phyloP scores from a whole-genome alignment of 2,797 vertebrate genomes.

The Clarias platycephalus region DNA sequence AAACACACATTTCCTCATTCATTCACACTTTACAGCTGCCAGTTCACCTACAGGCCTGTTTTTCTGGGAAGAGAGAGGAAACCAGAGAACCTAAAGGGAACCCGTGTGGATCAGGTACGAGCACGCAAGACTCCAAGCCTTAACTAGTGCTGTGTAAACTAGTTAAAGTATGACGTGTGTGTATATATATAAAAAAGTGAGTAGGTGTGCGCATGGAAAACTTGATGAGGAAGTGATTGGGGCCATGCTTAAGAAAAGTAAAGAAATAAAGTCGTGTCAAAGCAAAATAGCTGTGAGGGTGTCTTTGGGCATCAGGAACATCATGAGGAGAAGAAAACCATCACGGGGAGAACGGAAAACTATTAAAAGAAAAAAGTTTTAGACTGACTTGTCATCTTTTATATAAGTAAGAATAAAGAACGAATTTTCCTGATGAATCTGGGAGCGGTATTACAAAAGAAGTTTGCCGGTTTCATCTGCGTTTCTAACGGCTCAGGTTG shows the following conservation, averaged over 20 bases:
- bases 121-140: neutral
- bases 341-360: neutral
- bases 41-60: neutral
- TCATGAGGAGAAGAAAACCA: neutral
- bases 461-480: constrained; percentile 11
- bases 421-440: neutral
- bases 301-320: neutral
- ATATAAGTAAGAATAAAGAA: neutral
- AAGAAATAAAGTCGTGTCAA: neutral
- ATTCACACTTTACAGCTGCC: neutral
- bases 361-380: neutral
- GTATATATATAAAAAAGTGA: neutral
- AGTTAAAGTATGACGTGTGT: neutral
- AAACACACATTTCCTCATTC: neutral
- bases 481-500: neutral
- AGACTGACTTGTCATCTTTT: neutral
- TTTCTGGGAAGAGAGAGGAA: neutral
- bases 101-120: neutral
- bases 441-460: neutral
- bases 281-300: neutral
- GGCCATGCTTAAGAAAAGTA: neutral
- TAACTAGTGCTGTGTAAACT: neutral
- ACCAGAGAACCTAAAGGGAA: neutral
- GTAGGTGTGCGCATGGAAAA: neutral
- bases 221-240: constrained; percentile 6